phyloP scores from a whole-genome alignment of 2,888 invertebrate species.

The Glyphotaelius pellucidus region DNA sequence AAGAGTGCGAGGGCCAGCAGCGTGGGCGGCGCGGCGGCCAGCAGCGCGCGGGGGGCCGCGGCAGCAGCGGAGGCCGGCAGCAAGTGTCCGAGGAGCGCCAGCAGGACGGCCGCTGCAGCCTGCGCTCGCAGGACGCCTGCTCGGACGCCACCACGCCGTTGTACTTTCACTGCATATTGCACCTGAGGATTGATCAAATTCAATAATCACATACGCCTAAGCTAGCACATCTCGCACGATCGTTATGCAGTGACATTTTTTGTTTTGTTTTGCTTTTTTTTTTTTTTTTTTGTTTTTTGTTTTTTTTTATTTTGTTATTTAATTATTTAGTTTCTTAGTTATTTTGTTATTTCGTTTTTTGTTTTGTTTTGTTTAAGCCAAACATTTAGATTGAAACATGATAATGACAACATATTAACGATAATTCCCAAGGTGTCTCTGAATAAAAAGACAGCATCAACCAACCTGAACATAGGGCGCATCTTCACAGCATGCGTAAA shows the following conservation, averaged over 20 bases:
- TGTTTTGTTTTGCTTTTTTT: no score
- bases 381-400: not conserved
- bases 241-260: no score
- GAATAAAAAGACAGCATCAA: not conserved
- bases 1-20: conserved; percentile 70
- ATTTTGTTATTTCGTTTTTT: no score
- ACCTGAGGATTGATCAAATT: conserved; percentile 62
- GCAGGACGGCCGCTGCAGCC: conserved; percentile 70
- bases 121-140: conserved; percentile 70
- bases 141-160: conserved; percentile 66
- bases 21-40: conserved; percentile 68
- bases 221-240: not conserved
- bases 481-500: conserved; percentile 77
- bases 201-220: not conserved
- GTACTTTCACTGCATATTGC: conserved; percentile 64
- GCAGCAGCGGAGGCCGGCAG: conserved; percentile 69
- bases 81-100: conserved; percentile 68
- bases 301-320: no score
- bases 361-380: no score
- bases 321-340: no score
- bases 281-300: no score
- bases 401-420: not conserved
- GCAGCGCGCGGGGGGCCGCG: conserved; percentile 67
- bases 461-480: conserved; percentile 71
- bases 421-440: not conserved